These are phyloP conservation scores for Dromococcyx pavoninus DNA, from an alignment of 2,797 vertebrate species.

Conservation along the genomic window DNA sequence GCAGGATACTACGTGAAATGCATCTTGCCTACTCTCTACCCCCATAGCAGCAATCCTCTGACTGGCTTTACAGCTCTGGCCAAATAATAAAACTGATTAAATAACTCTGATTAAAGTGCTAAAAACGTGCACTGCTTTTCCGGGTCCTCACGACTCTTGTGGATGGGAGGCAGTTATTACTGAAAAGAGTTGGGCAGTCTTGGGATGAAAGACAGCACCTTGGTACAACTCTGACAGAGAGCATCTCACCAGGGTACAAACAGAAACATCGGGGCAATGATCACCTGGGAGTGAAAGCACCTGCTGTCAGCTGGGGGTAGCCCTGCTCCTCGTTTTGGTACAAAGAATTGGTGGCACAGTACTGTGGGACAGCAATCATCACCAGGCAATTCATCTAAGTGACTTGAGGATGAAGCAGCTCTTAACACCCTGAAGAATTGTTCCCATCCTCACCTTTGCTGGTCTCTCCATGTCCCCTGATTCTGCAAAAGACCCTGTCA, in stretches of 20 bases:
- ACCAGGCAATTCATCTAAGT: background rate
- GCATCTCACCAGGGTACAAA: rapidly evolving
- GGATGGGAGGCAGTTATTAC: background rate
- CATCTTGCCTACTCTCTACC: background rate
- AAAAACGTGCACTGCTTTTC: rapidly evolving
- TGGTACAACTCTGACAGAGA: background rate
- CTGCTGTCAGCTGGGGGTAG: too few relatives aligned
- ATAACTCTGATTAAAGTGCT: background rate
- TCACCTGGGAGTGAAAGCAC: too few relatives aligned
- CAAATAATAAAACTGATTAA: background rate
- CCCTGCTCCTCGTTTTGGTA: rapidly evolving
- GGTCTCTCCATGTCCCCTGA: background rate
- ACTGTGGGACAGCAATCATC: background rate
- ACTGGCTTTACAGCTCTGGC: rapidly evolving
- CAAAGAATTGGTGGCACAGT: too few relatives aligned
- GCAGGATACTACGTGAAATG: rapidly evolving
- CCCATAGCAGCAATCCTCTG: rapidly evolving
- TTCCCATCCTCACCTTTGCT: background rate
- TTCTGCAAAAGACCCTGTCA: background rate
- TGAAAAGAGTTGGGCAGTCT: background rate
- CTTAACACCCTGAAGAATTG: too few relatives aligned
- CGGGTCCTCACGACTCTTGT: background rate
- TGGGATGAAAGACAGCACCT: too few relatives aligned
- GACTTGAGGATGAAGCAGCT: background rate
- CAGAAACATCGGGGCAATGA: background rate